Percentiles rank a stretch among this genome's conserved stretches.
These are phyloP conservation scores for Apogon hyalosoma DNA, from an alignment of 2,797 vertebrate genomes.

Conservation along the genomic window DNA sequence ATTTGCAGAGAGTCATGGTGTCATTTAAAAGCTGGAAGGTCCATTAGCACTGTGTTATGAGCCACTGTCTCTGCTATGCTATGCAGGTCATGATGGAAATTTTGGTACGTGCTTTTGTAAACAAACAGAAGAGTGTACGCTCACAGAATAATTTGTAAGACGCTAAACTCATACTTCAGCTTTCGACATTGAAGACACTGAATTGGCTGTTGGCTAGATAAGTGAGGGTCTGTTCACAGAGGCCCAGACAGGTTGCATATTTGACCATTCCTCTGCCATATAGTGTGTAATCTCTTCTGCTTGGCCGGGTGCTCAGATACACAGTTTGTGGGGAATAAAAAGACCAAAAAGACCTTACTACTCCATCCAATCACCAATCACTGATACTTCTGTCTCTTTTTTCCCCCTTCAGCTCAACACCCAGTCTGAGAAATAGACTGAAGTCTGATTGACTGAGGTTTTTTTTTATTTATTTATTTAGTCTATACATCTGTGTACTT, in stretches of 20 bases:
- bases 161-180: not conserved
- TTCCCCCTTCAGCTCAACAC: too few relatives aligned
- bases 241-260: not conserved
- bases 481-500: too few relatives aligned
- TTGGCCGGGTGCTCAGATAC: conserved; percentile 5
- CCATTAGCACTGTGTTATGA: conserved; percentile 59
- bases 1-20: conserved; percentile 63
- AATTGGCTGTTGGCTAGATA: conserved; percentile 10
- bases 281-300: conserved; percentile 15
- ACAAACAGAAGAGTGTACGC: not conserved
- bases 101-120: conserved; percentile 19
- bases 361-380: too few relatives aligned
- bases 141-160: too few relatives aligned
- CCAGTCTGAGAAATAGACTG: too few relatives aligned
- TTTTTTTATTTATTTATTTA: too few relatives aligned
- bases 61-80: conserved; percentile 11
- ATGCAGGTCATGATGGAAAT: conserved; percentile 2
- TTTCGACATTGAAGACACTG: conserved; percentile 8
- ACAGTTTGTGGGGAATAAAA: conserved; percentile 8
- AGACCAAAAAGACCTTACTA: not conserved
- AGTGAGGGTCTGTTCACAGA: conserved; percentile 1
- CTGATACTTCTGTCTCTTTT: not conserved
- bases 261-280: conserved; percentile 1
- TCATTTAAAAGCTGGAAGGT: conserved; percentile 57
- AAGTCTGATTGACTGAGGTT: too few relatives aligned